Percentiles rank a stretch among this genome's conserved stretches.
Conservation (phyloP, 2,888 invertebrate genomes). For the Iphiclides podalirius region DNA sequence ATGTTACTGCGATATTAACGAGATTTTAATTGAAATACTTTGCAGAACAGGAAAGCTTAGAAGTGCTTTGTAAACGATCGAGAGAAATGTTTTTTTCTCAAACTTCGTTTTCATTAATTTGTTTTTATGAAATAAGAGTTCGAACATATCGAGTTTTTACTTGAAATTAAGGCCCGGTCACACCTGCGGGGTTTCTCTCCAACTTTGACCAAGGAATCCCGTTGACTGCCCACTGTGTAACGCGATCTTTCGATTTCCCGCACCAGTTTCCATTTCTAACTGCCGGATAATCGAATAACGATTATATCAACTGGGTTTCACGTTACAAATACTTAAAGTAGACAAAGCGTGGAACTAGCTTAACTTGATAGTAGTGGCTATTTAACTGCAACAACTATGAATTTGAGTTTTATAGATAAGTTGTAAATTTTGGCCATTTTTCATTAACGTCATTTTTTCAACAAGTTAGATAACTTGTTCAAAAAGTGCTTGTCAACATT, state of each 20-base stretch:
- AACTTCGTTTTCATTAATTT: conserved; percentile 21
- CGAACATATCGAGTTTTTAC: conserved; percentile 42
- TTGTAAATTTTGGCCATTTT: too few relatives aligned
- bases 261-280: conserved; percentile 32
- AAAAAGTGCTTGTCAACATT: too few relatives aligned
- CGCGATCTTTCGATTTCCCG: conserved; percentile 48
- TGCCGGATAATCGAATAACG: conserved; percentile 42
- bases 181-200: conserved; percentile 62
- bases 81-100: conserved; percentile 3
- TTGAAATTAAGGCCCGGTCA: conserved; percentile 59
- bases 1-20: too few relatives aligned
- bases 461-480: too few relatives aligned
- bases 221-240: conserved; percentile 60
- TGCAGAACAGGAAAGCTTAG: conserved; percentile 8
- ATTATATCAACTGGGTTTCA: conserved; percentile 54
- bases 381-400: too few relatives aligned
- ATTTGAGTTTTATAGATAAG: too few relatives aligned
- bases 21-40: conserved; percentile 17
- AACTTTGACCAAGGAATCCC: conserved; percentile 74
- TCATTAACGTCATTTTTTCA: too few relatives aligned
- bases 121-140: conserved; percentile 24
- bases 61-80: conserved; percentile 3
- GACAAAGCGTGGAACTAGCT: too few relatives aligned
- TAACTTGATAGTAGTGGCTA: too few relatives aligned
- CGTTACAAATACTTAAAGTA: conserved; percentile 21